Conservation (phyloP, 2,113 vertebrate genomes). For the Centropus bengalensis region DNA sequence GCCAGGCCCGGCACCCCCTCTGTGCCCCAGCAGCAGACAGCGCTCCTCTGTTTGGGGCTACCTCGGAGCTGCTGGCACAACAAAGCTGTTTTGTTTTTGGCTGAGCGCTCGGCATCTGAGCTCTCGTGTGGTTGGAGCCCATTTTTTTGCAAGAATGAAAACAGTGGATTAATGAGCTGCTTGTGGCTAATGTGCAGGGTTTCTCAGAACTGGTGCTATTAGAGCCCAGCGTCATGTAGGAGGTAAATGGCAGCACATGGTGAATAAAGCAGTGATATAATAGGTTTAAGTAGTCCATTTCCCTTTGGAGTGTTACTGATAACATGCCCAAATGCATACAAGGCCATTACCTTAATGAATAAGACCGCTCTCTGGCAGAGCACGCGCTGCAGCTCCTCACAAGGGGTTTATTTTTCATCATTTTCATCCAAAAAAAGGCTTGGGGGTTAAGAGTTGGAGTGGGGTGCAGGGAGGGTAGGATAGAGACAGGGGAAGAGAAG, state of each 20-base stretch:
- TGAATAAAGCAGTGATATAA: slow-evolving; percentile 69
- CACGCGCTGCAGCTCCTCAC: not conserved
- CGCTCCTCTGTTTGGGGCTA: not conserved
- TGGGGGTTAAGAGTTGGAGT: not conserved
- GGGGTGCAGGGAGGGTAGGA: not conserved
- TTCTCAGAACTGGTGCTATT: slow-evolving; percentile 60
- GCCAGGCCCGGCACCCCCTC: not conserved
- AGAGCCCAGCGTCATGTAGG: slow-evolving; percentile 39
- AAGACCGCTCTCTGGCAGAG: slow-evolving; percentile 38
- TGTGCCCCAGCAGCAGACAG: not conserved
- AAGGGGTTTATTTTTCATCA: slow-evolving; percentile 60
- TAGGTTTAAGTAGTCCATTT: slow-evolving; percentile 74
- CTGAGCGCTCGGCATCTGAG: not conserved
- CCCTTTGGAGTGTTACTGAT: slow-evolving; percentile 68
- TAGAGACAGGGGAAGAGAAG: not conserved
- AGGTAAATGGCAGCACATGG: slow-evolving; percentile 59
- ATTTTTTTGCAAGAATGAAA: slow-evolving; percentile 52
- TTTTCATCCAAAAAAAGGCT: slow-evolving; percentile 38
- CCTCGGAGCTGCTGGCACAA: slow-evolving; percentile 40
- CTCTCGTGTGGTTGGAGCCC: slow-evolving; percentile 27
- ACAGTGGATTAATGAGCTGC: slow-evolving; percentile 65
- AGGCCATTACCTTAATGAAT: slow-evolving; percentile 73
- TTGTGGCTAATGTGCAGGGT: slow-evolving; percentile 47
- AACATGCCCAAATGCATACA: slow-evolving; percentile 63
- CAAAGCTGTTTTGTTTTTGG: slow-evolving; percentile 20